A percentile compares a stretch with the other conserved stretches of the same genome.
Evolutionary conservation across 2,797 vertebrate species (phyloP).

Genomic region (Aulostomus chinensis): DNA sequence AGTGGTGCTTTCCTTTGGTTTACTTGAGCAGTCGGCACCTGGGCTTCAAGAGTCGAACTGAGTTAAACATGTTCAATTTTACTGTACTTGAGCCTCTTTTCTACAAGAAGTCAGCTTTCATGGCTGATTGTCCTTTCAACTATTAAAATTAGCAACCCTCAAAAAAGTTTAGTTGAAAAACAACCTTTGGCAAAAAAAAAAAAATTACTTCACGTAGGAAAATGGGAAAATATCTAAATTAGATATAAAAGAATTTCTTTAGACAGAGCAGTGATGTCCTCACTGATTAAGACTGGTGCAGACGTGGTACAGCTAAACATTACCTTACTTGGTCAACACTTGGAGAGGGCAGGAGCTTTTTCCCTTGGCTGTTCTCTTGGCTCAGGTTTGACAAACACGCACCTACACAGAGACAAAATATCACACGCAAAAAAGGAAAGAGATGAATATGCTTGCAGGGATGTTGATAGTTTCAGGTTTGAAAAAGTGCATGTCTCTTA

Average conservation of each 20-base stretch:
- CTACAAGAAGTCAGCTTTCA: too few relatives aligned
- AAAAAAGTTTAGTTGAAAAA: too few relatives aligned
- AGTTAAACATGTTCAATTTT: too few relatives aligned
- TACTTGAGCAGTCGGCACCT: too few relatives aligned
- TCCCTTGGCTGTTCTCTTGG: conserved; percentile 48
- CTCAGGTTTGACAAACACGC: conserved; percentile 36
- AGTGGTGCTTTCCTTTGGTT: too few relatives aligned
- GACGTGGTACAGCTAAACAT: conserved; percentile 66
- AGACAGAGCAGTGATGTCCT: conserved; percentile 23
- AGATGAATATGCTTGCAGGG: conserved; percentile 2
- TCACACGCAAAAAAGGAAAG: conserved; percentile 17
- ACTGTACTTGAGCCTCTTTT: too few relatives aligned
- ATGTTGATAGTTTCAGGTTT: conserved; percentile 21
- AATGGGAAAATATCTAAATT: conserved; percentile 10
- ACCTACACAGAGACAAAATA: conserved; percentile 44
- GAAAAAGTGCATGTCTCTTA: too few relatives aligned
- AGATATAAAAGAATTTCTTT: conserved; percentile 30
- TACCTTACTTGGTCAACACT: conserved; percentile 77
- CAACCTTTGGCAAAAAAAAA: too few relatives aligned
- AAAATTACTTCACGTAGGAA: too few relatives aligned
- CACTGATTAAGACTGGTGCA: conserved; percentile 43
- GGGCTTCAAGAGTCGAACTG: too few relatives aligned
- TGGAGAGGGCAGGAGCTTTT: conserved; percentile 26
- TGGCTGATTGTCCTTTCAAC: too few relatives aligned
- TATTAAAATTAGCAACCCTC: too few relatives aligned